Base-by-base conservation (phyloP, 1,140 invertebrate species). In the Heliconius eleuchia region DNA sequence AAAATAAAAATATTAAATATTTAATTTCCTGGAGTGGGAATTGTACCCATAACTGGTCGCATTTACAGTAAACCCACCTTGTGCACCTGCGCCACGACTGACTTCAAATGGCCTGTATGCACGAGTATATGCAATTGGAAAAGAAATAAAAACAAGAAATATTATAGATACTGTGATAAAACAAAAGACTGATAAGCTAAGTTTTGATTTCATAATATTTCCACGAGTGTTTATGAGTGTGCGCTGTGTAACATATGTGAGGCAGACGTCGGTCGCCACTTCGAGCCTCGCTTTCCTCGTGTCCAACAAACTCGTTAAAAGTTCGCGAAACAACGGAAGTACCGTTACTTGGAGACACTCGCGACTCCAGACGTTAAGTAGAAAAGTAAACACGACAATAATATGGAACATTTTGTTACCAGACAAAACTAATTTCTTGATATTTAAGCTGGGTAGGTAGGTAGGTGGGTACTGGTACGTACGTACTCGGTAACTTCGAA, bases 301-400 rank as follows among this genome's bases (percentile, higher is more conserved):
- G 91, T 93, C 92, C 92, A 86, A 92, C 91, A 93, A 94, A 94
- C 92, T 94, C 92, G 92, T 94, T 94, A 94, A 94, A 94, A 94
- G 87, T 94, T 94, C 85, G 89, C 79, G 87, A 91, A 91, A 94
- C 92, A 94, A 91, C 91, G 89, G 88, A 90, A 91, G 87, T 89
- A 85, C 80, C 89, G 88, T 91, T 90, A 89, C 89, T 90, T 84
- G 83, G 84, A 90, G 90, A 91, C 89, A 94, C 92, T 93, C 89
- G 91, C 89, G 82, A 87, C 87, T 86, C 82, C 77, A 86, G 91
- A 91, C 91, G 91, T 87, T 92, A 94, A 94, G 91, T 92, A 92
- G 87, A 90, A 92, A 92, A 94, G 89, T 91, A 91, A 90, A 92
- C 90, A 87, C 85, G 88, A 91, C 92, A 92, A 92, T 92, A 92